Percentiles rank a stretch among this genome's conserved stretches.
phyloP scores from a whole-genome alignment of 2,797 vertebrate genomes.

The Myotis planiceps region DNA sequence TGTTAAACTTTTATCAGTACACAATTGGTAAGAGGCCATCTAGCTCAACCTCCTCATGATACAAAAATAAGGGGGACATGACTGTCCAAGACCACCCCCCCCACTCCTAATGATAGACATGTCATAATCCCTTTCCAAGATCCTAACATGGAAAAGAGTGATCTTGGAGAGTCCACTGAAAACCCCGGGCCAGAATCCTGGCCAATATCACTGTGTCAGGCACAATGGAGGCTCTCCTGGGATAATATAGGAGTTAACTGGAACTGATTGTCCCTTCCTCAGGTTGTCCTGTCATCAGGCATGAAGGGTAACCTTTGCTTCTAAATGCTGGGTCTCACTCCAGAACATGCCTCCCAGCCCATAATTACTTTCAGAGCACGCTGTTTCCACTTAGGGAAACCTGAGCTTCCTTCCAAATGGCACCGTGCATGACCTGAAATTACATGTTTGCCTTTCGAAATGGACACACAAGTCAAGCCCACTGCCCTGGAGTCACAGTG shows the following conservation, averaged over 20 bases:
- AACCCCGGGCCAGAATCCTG: not conserved
- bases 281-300: slow-evolving; percentile 76
- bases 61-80: not conserved
- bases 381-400: slow-evolving; percentile 87
- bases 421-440: slow-evolving; percentile 85
- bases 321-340: slow-evolving; percentile 80
- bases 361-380: slow-evolving; percentile 86
- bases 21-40: not conserved
- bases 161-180: not conserved
- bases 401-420: slow-evolving; percentile 85
- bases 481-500: slow-evolving; percentile 18
- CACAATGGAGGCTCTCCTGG: not conserved
- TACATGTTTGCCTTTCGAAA: slow-evolving; percentile 80
- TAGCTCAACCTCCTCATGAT: not conserved
- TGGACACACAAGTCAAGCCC: slow-evolving; percentile 55
- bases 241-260: slow-evolving; percentile 70
- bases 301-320: slow-evolving; percentile 84
- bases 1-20: not conserved
- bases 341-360: slow-evolving; percentile 84
- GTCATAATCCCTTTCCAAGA: not conserved
- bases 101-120: not conserved
- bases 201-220: not conserved
- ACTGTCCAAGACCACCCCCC: not conserved
- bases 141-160: not conserved
- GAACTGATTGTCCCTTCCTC: not conserved